phyloP scores from a whole-genome alignment of 2,113 vertebrate genomes.

The Abramis brama region DNA sequence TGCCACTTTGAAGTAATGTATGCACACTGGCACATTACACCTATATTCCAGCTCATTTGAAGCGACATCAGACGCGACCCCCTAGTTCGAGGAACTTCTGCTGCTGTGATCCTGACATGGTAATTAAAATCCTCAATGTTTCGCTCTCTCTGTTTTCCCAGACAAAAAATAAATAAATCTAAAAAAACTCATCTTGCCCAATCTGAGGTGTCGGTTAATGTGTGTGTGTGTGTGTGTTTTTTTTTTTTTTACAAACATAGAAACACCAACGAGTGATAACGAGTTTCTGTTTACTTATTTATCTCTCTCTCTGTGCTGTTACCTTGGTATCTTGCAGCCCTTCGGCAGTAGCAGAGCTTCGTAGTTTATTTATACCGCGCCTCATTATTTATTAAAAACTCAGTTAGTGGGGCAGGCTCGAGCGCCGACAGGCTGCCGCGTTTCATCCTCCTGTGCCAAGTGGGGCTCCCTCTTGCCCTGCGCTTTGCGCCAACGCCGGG shows the following conservation, averaged over 20 bases:
- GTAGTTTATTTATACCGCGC: constrained; percentile 80
- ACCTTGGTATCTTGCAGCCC: constrained; percentile 76
- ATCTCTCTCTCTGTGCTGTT: constrained; percentile 69
- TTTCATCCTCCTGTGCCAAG: constrained; percentile 60
- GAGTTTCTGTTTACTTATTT: constrained; percentile 77
- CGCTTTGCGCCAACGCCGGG: constrained; percentile 31
- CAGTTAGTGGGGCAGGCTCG: constrained; percentile 81
- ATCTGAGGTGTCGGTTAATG: constrained; percentile 45
- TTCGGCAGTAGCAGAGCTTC: constrained; percentile 73
- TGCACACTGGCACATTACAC: background rate
- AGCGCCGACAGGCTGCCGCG: constrained; percentile 55
- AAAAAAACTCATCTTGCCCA: constrained; percentile 17
- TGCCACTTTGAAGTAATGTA: background rate
- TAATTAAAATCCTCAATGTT: constrained; percentile 20
- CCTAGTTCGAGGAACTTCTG: constrained; percentile 35
- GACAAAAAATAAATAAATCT: background rate
- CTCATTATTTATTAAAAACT: constrained; percentile 85
- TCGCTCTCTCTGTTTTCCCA: background rate
- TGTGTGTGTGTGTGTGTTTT: background rate
- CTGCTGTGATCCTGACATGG: constrained; percentile 8
- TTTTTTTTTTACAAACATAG: constrained; percentile 56
- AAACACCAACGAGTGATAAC: constrained; percentile 66
- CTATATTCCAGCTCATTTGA: constrained; percentile 28
- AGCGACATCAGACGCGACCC: constrained; percentile 10
- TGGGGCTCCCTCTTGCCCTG: constrained; percentile 52